phyloP scores from a whole-genome alignment of 2,797 vertebrate species.

The Danio aesculapii region DNA sequence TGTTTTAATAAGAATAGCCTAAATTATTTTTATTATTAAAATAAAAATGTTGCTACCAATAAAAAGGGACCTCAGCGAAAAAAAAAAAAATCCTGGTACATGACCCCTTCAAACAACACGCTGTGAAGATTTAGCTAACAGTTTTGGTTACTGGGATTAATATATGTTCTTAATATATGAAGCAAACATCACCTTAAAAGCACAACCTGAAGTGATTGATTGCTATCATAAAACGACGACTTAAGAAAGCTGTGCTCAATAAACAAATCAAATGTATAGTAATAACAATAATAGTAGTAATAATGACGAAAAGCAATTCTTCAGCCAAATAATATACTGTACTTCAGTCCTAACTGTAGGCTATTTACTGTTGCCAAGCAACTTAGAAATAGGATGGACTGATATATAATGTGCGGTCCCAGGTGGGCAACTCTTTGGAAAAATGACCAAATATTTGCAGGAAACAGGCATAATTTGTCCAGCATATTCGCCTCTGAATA shows the following conservation, averaged over 20 bases:
- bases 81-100: too few relatives aligned
- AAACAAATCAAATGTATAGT: not conserved
- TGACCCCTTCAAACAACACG: too few relatives aligned
- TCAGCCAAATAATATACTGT: not conserved
- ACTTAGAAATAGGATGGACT: not conserved
- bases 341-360: not conserved
- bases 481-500: not conserved
- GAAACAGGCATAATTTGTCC: not conserved
- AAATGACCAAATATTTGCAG: not conserved
- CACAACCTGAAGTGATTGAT: not conserved
- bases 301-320: not conserved
- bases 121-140: not conserved
- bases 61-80: too few relatives aligned
- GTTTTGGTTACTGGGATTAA: not conserved
- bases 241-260: not conserved
- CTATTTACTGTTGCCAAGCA: not conserved
- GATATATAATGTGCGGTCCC: not conserved
- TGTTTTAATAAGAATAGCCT: too few relatives aligned
- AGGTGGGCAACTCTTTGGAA: not conserved
- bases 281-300: not conserved
- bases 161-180: not conserved
- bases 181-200: not conserved
- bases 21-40: too few relatives aligned
- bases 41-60: too few relatives aligned
- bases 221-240: not conserved